phyloP scores from a whole-genome alignment of 2,888 invertebrate species.

The Pseudococcus longispinus region DNA sequence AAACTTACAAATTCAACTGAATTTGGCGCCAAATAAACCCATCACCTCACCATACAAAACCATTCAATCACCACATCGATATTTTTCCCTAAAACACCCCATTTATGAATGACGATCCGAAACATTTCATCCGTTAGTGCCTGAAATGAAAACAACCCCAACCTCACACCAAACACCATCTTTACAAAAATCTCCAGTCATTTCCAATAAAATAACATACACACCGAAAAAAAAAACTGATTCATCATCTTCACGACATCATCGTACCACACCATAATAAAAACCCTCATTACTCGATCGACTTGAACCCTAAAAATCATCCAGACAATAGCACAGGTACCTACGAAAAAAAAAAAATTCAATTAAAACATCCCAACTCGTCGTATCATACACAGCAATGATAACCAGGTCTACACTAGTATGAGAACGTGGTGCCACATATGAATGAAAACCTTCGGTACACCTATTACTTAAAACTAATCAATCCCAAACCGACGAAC shows the following conservation, averaged over 20 bases:
- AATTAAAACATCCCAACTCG: background rate
- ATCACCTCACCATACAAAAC: background rate
- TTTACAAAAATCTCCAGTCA: background rate
- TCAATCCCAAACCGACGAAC: background rate
- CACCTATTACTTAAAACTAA: conserved; percentile 19
- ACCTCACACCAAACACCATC: background rate
- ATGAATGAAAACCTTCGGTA: conserved; percentile 4
- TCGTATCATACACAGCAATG: background rate
- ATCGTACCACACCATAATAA: background rate
- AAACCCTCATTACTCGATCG: background rate
- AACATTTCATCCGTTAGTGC: background rate
- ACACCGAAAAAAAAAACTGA: background rate
- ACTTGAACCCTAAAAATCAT: too few species aligned
- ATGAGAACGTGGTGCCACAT: background rate
- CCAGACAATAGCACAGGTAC: background rate
- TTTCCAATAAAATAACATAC: background rate
- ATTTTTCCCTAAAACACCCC: background rate
- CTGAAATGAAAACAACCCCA: background rate
- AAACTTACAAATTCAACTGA: too few species aligned
- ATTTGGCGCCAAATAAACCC: background rate
- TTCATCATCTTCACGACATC: background rate
- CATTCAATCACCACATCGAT: background rate
- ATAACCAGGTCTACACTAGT: background rate
- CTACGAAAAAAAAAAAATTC: background rate
- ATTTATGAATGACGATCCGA: background rate